Percentiles rank a stretch among this genome's conserved stretches.
Conservation (phyloP, 2,113 vertebrate species). For the Petroica traversi region DNA sequence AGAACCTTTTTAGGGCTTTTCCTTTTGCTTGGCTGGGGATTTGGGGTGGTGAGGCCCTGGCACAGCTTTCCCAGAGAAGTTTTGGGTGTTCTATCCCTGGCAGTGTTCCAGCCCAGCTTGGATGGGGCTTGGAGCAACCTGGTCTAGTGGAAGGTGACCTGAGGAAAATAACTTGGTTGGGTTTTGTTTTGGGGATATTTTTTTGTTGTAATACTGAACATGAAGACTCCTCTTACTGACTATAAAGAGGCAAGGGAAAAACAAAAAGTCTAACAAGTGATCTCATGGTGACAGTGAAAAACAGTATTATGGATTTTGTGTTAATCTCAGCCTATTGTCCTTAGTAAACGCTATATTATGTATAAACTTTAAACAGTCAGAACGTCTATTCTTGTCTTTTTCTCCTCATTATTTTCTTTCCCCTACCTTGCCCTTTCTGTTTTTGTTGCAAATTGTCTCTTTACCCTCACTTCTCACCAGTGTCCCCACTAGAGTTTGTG, state of each 20-base stretch:
- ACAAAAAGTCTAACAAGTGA: background rate
- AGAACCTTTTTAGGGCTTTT: background rate
- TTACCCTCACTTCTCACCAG: background rate
- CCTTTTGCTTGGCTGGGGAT: background rate
- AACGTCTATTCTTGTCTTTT: background rate
- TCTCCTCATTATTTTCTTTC: background rate
- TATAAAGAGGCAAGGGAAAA: background rate
- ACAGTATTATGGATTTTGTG: background rate
- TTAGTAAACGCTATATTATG: background rate
- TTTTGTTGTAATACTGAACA: too few species aligned
- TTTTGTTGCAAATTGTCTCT: background rate
- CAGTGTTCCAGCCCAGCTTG: background rate
- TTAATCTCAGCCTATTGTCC: background rate
- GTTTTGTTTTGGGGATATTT: background rate
- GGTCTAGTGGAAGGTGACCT: background rate
- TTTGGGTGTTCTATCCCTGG: background rate
- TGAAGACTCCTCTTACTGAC: background rate
- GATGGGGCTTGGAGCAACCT: background rate
- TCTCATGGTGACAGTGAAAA: background rate
- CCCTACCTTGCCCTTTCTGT: background rate
- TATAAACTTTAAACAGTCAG: background rate
- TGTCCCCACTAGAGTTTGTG: background rate
- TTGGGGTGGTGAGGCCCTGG: background rate
- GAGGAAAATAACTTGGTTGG: background rate
- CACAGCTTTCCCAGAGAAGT: fast-evolving